Evolutionary conservation across 1,140 invertebrate genomes (phyloP).

Genomic region (Tetragnatha versicolor): DNA sequence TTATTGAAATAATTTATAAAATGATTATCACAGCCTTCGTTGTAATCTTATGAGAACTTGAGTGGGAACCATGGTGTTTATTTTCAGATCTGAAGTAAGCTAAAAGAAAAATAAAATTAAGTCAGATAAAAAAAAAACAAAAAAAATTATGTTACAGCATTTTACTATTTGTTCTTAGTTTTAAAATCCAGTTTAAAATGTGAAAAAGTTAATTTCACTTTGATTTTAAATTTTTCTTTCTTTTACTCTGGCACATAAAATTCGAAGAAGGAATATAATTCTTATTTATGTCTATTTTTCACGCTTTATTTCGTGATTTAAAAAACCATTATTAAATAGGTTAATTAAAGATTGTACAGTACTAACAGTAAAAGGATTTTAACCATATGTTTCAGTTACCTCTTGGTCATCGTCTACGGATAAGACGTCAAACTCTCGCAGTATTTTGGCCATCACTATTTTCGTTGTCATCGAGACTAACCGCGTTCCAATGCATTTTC

Average conservation of each 20-base stretch:
- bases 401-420: not conserved
- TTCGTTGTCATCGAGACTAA: conserved; percentile 10
- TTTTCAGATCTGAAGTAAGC: not conserved
- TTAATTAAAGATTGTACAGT: too few relatives aligned
- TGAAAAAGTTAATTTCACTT: not conserved
- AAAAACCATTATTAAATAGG: too few relatives aligned
- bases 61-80: not conserved
- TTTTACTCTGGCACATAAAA: too few relatives aligned
- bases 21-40: too few relatives aligned
- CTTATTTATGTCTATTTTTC: too few relatives aligned
- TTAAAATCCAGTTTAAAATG: not conserved
- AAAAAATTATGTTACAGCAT: not conserved
- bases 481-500: conserved; percentile 15
- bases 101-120: not conserved
- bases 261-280: too few relatives aligned
- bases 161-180: not conserved
- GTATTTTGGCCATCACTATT: conserved; percentile 4
- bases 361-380: too few relatives aligned
- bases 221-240: conserved; percentile 33
- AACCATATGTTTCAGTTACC: too few relatives aligned
- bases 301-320: too few relatives aligned
- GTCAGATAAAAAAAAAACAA: not conserved
- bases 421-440: conserved; percentile 14
- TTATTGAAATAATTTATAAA: too few relatives aligned
- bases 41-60: too few relatives aligned